A percentile compares a stretch with the other conserved stretches of the same genome.
phyloP scores from a whole-genome alignment of 2,888 invertebrate species.

The Drosophila merina region DNA sequence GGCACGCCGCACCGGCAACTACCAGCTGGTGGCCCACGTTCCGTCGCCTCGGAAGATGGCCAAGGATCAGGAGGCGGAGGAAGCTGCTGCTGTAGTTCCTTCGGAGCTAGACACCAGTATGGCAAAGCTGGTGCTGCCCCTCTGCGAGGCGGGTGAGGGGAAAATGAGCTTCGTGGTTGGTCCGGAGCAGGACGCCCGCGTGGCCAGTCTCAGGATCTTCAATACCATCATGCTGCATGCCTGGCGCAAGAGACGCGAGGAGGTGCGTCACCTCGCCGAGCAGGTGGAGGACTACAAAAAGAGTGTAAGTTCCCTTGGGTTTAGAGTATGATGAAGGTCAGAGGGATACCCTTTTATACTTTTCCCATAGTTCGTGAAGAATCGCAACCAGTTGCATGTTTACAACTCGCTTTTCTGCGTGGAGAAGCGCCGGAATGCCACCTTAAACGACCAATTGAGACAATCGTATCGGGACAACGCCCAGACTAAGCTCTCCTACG shows the following conservation, averaged over 20 bases:
- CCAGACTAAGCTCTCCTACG: constrained; percentile 61
- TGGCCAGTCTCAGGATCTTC: constrained; percentile 81
- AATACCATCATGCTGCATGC: constrained; percentile 81
- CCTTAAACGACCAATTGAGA: constrained; percentile 72
- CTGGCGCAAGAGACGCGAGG: constrained; percentile 82
- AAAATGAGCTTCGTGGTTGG: constrained; percentile 49
- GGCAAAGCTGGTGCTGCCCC: constrained; percentile 41
- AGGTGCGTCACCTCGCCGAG: constrained; percentile 77
- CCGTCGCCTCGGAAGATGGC: constrained; percentile 35
- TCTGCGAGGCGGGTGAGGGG: constrained; percentile 33
- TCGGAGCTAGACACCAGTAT: constrained; percentile 27
- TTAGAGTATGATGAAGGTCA: neutral
- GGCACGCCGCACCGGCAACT: constrained; percentile 63
- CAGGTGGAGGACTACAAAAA: constrained; percentile 77
- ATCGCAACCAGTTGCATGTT: constrained; percentile 82
- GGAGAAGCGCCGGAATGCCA: constrained; percentile 81
- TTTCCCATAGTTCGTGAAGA: constrained; percentile 71
- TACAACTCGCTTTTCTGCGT: constrained; percentile 80
- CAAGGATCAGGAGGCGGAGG: constrained; percentile 1
- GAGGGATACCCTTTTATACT: neutral
- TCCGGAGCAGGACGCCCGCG: constrained; percentile 62
- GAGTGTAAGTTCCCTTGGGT: constrained; percentile 59
- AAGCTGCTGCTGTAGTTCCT: neutral
- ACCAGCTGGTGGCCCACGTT: constrained; percentile 58
- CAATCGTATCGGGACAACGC: constrained; percentile 71